phyloP scores from a whole-genome alignment of 2,113 vertebrate genomes.

The Manacus vitellinus region DNA sequence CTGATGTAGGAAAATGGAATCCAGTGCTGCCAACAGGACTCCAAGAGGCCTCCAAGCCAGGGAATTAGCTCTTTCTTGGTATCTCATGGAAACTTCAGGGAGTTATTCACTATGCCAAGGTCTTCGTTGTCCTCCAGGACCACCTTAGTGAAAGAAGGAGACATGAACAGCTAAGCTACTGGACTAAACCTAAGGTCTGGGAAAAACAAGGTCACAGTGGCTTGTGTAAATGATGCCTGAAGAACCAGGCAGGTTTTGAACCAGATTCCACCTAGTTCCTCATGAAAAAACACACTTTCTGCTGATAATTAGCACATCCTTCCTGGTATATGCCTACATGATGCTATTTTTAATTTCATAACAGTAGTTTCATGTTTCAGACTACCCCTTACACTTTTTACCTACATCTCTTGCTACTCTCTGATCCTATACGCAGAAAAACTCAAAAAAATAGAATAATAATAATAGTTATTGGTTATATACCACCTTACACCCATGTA shows the following conservation, averaged over 20 bases:
- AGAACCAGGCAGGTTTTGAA: background rate
- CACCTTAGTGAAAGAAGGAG: background rate
- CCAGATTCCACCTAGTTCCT: background rate
- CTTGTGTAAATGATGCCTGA: background rate
- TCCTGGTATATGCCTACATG: background rate
- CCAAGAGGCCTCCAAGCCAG: background rate
- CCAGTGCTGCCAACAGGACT: background rate
- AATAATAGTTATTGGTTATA: background rate
- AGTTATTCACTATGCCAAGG: background rate
- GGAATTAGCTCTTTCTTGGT: background rate
- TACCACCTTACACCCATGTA: background rate
- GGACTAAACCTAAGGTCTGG: background rate
- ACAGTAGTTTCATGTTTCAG: background rate
- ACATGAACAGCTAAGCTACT: fast-evolving
- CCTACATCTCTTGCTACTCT: background rate
- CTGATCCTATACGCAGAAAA: background rate
- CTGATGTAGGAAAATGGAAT: background rate
- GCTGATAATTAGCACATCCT: fast-evolving
- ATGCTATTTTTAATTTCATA: background rate
- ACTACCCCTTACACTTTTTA: background rate
- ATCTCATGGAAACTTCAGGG: background rate
- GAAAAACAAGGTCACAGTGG: background rate
- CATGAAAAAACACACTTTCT: background rate
- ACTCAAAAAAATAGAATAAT: background rate
- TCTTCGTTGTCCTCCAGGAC: background rate